phyloP scores from a whole-genome alignment of 2,797 vertebrate species.

The Mycteria americana region DNA sequence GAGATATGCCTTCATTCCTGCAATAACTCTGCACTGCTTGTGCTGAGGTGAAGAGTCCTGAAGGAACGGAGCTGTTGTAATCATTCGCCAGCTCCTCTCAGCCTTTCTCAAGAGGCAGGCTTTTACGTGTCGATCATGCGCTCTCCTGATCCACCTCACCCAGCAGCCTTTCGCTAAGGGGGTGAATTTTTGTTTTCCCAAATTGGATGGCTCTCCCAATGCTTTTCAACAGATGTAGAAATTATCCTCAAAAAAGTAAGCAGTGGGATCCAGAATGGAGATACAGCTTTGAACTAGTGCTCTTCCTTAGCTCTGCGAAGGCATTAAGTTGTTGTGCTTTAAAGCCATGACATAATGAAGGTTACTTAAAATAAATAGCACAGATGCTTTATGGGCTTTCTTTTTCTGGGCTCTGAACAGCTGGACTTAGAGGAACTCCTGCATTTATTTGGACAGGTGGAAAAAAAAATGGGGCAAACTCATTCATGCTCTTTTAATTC shows the following conservation, averaged over 20 bases:
- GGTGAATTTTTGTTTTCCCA: neutral
- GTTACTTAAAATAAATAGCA: neutral
- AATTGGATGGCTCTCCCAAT: neutral
- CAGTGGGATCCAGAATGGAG: neutral
- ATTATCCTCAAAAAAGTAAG: neutral
- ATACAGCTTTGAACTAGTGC: neutral
- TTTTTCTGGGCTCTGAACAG: neutral
- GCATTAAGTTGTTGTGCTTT: neutral
- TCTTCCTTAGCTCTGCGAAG: neutral
- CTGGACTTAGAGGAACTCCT: neutral
- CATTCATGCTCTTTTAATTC: neutral
- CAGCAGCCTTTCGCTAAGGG: neutral
- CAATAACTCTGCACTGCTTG: neutral
- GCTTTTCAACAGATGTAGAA: neutral
- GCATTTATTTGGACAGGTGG: neutral
- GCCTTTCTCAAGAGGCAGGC: neutral
- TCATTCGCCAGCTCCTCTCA: neutral
- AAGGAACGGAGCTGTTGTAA: neutral
- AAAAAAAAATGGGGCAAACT: neutral
- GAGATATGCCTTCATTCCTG: neutral
- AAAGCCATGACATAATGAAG: neutral
- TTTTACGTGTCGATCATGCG: rapidly evolving
- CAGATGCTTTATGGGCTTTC: neutral
- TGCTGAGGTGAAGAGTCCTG: neutral
- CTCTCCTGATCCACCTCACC: neutral